These are phyloP conservation scores for Melopsittacus undulatus DNA, from an alignment of 2,797 vertebrate genomes.

Conservation along the genomic window DNA sequence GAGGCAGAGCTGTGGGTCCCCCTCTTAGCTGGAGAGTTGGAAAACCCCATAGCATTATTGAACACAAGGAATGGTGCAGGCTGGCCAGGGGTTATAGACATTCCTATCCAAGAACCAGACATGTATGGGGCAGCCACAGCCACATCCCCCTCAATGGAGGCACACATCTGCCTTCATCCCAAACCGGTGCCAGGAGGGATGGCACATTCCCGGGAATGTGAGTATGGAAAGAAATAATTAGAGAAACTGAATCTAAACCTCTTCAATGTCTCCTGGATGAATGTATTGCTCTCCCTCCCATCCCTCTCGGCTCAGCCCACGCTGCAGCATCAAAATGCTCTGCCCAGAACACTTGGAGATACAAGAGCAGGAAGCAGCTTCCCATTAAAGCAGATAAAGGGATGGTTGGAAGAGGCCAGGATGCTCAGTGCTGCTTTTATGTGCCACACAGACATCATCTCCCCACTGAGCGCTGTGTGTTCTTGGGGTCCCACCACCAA, in stretches of 20 bases:
- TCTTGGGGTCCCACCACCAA: not conserved
- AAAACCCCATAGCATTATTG: not conserved
- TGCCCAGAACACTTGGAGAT: not conserved
- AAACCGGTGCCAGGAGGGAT: rapidly evolving
- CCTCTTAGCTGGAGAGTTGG: not conserved
- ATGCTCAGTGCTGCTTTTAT: not conserved
- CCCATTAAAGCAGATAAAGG: not conserved
- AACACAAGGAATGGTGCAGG: not conserved
- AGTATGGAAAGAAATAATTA: not conserved
- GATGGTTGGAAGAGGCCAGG: not conserved
- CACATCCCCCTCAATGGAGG: not conserved
- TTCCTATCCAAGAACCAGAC: not conserved
- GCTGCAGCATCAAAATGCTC: not conserved
- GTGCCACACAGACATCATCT: not conserved
- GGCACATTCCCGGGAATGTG: not conserved
- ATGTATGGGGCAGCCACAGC: rapidly evolving
- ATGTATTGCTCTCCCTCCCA: not conserved
- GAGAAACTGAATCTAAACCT: not conserved
- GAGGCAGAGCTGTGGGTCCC: rapidly evolving
- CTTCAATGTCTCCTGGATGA: not conserved
- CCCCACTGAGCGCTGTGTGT: rapidly evolving
- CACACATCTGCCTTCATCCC: not conserved
- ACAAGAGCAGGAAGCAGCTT: not conserved
- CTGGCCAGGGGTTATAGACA: not conserved
- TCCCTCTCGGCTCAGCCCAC: not conserved